A percentile compares a stretch with the other conserved stretches of the same genome.
phyloP scores from a whole-genome alignment of 2,888 invertebrate genomes.

The Saturnia pavonia region DNA sequence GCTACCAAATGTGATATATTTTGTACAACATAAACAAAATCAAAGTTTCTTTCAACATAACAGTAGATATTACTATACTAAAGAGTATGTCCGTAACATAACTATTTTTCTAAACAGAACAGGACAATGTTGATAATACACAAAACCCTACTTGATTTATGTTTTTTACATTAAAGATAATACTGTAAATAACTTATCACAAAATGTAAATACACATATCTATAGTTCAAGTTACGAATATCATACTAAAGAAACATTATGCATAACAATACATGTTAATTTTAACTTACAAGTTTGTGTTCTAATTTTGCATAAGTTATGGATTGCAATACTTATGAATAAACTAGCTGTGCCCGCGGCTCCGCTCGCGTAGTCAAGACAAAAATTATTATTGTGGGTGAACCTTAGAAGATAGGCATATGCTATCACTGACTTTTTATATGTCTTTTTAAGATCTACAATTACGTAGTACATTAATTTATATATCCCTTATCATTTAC shows the following conservation, averaged over 20 bases:
- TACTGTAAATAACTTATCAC: constrained; percentile 28
- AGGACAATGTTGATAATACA: constrained; percentile 6
- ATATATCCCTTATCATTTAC: too few species aligned
- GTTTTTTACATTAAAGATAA: constrained; percentile 25
- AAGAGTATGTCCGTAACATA: constrained; percentile 16
- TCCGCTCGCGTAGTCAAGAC: too few species aligned
- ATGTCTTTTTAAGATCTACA: too few species aligned
- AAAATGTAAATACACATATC: constrained; percentile 13
- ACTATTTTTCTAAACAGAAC: constrained; percentile 22
- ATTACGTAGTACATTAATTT: too few species aligned
- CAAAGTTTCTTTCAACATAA: constrained; percentile 50
- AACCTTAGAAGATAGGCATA: too few species aligned
- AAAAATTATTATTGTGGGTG: too few species aligned
- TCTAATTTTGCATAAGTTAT: background rate
- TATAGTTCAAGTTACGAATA: background rate
- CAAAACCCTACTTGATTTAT: constrained; percentile 5
- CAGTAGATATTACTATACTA: constrained; percentile 35
- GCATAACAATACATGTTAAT: background rate
- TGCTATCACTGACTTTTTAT: too few species aligned
- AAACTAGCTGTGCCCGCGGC: too few species aligned
- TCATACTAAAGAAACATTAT: background rate
- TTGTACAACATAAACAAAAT: constrained; percentile 44
- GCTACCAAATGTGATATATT: constrained; percentile 30
- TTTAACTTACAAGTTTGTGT: background rate
- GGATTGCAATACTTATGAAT: background rate